These are phyloP conservation scores for Psittacula derbiana DNA, from an alignment of 2,797 vertebrate genomes.

Conservation along the genomic window DNA sequence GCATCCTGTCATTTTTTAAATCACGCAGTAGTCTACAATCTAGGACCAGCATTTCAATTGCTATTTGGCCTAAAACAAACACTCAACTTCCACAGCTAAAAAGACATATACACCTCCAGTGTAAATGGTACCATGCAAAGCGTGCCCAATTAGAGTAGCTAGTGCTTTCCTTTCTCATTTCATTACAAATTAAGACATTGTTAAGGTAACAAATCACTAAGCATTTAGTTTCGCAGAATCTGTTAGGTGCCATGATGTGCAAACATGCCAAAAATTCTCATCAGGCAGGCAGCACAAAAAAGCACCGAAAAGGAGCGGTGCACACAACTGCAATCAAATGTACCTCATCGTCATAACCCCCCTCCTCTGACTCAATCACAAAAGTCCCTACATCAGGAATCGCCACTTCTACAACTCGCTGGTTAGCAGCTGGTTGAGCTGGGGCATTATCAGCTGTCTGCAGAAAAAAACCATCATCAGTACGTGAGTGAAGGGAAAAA, in stretches of 20 bases:
- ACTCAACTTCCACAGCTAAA: neutral
- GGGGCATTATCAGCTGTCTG: constrained; percentile 79
- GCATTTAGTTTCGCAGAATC: constrained; percentile 46
- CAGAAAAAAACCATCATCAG: constrained; percentile 73
- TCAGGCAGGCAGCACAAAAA: constrained; percentile 61
- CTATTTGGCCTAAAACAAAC: neutral
- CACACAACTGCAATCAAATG: constrained; percentile 61
- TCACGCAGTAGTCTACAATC: neutral
- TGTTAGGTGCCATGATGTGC: constrained; percentile 53
- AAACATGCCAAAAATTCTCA: constrained; percentile 69
- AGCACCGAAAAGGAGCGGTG: constrained; percentile 68
- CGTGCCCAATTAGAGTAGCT: constrained; percentile 14
- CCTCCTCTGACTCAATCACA: constrained; percentile 93
- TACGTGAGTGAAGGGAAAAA: neutral
- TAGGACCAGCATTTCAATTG: neutral
- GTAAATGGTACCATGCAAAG: constrained; percentile 56
- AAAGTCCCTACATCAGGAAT: constrained; percentile 94
- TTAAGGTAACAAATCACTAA: neutral
- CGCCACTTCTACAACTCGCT: constrained; percentile 92
- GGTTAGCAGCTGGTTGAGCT: constrained; percentile 78
- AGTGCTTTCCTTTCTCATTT: neutral
- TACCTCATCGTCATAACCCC: constrained; percentile 99
- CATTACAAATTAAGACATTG: neutral
- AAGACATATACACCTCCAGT: neutral
- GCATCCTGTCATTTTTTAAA: neutral